phyloP scores from a whole-genome alignment of 1,140 invertebrate genomes.

The Geopemphigus sp. region DNA sequence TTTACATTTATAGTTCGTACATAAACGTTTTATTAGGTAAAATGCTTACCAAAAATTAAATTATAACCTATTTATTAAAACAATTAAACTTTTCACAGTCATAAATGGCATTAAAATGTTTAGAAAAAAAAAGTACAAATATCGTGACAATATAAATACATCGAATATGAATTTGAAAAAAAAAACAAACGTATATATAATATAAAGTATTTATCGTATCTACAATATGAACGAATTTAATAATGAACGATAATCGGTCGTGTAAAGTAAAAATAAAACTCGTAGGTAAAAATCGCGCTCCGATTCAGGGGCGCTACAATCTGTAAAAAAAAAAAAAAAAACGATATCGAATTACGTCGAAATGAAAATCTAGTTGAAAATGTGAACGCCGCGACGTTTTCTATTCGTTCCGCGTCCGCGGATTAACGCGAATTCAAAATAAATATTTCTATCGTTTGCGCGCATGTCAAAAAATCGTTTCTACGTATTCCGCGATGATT shows the following conservation, averaged over 20 bases:
- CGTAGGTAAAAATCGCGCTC: background rate
- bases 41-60: constrained; percentile 45
- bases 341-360: background rate
- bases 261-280: constrained; percentile 26
- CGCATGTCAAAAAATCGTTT: no score
- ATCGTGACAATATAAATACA: constrained; percentile 17
- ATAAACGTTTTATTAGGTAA: constrained; percentile 28
- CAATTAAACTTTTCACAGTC: constrained; percentile 12
- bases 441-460: no score
- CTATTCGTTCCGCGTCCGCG: no score
- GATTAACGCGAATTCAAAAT: no score
- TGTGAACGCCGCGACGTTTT: background rate
- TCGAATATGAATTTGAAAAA: constrained; percentile 14
- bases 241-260: background rate
- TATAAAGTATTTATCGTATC: background rate
- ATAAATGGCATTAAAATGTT: background rate
- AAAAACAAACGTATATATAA: background rate
- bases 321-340: background rate
- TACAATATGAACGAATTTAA: background rate
- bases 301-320: no score
- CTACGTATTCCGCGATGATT: no score
- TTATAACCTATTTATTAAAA: constrained; percentile 41
- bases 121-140: constrained; percentile 23
- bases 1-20: background rate
- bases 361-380: background rate